These are phyloP conservation scores for Drosophila bocki DNA, from an alignment of 1,140 invertebrate species.

Conservation along the genomic window DNA sequence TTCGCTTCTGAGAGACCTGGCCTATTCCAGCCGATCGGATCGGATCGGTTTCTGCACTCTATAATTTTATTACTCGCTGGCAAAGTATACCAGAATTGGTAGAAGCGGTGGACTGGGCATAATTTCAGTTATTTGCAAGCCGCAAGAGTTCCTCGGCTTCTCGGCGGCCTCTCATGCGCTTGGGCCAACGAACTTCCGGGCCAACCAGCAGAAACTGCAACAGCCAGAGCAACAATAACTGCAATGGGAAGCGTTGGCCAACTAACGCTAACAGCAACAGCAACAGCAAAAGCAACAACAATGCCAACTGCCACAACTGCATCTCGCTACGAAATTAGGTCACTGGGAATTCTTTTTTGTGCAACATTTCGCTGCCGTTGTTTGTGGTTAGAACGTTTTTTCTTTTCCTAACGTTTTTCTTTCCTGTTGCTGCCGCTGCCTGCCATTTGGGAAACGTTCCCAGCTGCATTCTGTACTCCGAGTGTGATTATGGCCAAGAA, in stretches of 20 bases:
- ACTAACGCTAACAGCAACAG: conserved; percentile 72
- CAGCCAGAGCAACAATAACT: background rate
- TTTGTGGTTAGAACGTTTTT: conserved; percentile 51
- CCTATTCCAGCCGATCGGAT: conserved; percentile 17
- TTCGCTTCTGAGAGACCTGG: conserved; percentile 20
- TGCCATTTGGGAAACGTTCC: conserved; percentile 52
- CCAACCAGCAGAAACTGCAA: conserved; percentile 53
- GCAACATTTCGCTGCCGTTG: conserved; percentile 51
- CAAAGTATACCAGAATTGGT: conserved; percentile 27
- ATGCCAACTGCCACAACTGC: conserved; percentile 62
- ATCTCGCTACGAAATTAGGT: conserved; percentile 71
- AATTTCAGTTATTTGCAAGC: conserved; percentile 80
- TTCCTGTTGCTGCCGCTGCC: conserved; percentile 21
- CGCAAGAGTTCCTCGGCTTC: conserved; percentile 59
- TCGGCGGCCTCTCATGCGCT: conserved; percentile 50
- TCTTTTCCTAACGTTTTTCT: conserved; percentile 54
- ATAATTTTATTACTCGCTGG: conserved; percentile 41
- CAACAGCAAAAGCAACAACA: conserved; percentile 47
- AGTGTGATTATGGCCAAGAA: conserved; percentile 54
- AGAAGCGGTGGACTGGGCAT: conserved; percentile 32
- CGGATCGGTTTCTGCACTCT: conserved; percentile 36
- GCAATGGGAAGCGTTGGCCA: conserved; percentile 56
- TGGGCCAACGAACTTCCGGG: conserved; percentile 81
- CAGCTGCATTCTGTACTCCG: conserved; percentile 41
- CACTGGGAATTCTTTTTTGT: conserved; percentile 77